Evolutionary conservation across 1,140 invertebrate genomes (phyloP), one percentile per base, ranked within the genome.

Genomic region (Berghia stephanieae): DNA sequence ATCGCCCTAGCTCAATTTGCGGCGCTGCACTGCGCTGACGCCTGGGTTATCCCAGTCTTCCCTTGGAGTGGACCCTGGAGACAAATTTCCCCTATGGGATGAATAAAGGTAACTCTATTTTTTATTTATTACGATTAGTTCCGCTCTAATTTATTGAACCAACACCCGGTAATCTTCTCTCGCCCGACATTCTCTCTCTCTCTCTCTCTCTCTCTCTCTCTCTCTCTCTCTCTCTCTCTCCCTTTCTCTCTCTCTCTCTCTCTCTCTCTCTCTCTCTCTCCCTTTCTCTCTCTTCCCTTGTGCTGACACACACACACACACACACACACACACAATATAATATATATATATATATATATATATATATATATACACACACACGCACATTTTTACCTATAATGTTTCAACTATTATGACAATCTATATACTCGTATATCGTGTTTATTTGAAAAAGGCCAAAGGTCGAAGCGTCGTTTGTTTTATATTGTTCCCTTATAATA

Each of bases 191-290:
- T 73, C 21, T 34, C 31, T 49, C 27, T 38, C 6, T 60, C 43
- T 31, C 31, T 63, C 72, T 40, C 34, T 75, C 34, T 75, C 43
- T 66, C 40, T 46, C 36, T 40, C 42, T 60, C 24, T 60, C 3
- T 46, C 13, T 36, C 31, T 60, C 52, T 60, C 52, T 57, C 40
- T 38, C 18, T 60, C n/a, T 21, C n/a, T 74, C 24, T 16, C 38
- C 1, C 43, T 38, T 21, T 74, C 21, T 38, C 21, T 74, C 60
- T 38, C 4, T 2, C 42, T 74, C 31, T 57, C 49, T 74, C 60
- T 74, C 31, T 74, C 60, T 74, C 0, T 46, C 69, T 71, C 40
- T 5, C 69, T 42, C 24, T 43, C 13, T 18, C 27, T 43, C n/a
- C 34, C 8, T 42, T 43, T 46, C 13, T 3, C 3, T 13, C n/a